phyloP scores from a whole-genome alignment of 2,797 vertebrate genomes.

The Siniperca scherzeri region DNA sequence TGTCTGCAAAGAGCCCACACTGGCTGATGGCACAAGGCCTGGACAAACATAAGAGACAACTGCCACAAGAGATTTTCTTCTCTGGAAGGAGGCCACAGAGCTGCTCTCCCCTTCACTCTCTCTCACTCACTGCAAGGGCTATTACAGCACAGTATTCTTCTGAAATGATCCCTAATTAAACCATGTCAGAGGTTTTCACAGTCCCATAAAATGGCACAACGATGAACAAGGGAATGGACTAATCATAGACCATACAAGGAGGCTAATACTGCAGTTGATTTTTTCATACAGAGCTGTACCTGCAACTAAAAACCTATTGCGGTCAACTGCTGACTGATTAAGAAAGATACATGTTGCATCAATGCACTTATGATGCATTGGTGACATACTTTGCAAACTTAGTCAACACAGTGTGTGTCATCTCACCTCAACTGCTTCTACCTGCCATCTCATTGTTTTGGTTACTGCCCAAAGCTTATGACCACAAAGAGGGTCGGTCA shows the following conservation, averaged over 20 bases:
- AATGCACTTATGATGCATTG: background rate
- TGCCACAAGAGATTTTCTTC: conserved; percentile 67
- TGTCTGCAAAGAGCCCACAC: conserved; percentile 58
- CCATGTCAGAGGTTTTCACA: conserved; percentile 22
- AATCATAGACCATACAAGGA: conserved; percentile 11
- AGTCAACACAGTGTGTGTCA: background rate
- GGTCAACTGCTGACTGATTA: background rate
- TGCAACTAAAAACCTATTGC: background rate
- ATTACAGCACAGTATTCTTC: conserved; percentile 12
- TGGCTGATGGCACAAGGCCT: conserved; percentile 59
- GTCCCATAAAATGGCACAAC: conserved; percentile 9
- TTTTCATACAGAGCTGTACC: background rate
- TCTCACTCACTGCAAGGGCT: conserved; percentile 1
- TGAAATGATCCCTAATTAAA: conserved; percentile 37
- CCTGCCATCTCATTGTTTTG: background rate
- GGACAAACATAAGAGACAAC: conserved; percentile 74
- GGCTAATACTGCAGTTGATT: background rate
- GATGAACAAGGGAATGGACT: conserved; percentile 19
- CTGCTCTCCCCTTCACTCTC: conserved; percentile 18
- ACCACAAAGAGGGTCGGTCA: background rate
- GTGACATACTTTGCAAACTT: background rate
- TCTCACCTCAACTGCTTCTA: background rate
- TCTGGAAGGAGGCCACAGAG: conserved; percentile 45
- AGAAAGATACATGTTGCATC: background rate
- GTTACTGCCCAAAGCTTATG: background rate